A percentile compares a stretch with the other conserved stretches of the same genome.
Evolutionary conservation across 2,113 vertebrate genomes (phyloP).

Genomic region (Microcebus ravelobensis): DNA sequence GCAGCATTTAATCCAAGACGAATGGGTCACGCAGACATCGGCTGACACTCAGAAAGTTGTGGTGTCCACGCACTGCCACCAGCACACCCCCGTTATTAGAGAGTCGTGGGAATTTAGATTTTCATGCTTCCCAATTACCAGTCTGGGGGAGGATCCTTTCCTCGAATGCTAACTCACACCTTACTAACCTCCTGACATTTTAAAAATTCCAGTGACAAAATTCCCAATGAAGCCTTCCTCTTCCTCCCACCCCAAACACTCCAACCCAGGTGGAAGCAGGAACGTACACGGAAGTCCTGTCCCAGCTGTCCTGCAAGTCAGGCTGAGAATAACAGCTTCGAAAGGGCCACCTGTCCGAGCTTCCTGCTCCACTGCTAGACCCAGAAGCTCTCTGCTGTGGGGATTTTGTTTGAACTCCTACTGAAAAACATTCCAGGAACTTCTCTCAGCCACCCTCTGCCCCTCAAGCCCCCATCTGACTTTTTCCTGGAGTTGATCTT

Average conservation of each 20-base stretch:
- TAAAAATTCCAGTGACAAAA: constrained; percentile 15
- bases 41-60: constrained; percentile 53
- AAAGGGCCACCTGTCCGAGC: constrained; percentile 13
- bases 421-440: neutral
- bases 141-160: constrained; percentile 27
- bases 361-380: neutral
- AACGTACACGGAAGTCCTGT: neutral
- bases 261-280: neutral
- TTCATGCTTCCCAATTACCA: constrained; percentile 33
- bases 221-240: neutral
- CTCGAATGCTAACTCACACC: constrained; percentile 46
- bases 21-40: constrained; percentile 13
- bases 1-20: constrained; percentile 28
- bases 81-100: neutral
- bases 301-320: neutral
- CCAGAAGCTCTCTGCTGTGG: constrained; percentile 34
- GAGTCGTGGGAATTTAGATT: neutral
- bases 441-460: neutral
- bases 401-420: constrained; percentile 31
- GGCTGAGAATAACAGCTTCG: neutral
- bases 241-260: neutral
- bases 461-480: neutral
- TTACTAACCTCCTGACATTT: constrained; percentile 49
- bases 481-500: neutral
- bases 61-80: neutral